Base-by-base conservation (phyloP, 1,140 invertebrate species). In the Drosophila willistoni region DNA sequence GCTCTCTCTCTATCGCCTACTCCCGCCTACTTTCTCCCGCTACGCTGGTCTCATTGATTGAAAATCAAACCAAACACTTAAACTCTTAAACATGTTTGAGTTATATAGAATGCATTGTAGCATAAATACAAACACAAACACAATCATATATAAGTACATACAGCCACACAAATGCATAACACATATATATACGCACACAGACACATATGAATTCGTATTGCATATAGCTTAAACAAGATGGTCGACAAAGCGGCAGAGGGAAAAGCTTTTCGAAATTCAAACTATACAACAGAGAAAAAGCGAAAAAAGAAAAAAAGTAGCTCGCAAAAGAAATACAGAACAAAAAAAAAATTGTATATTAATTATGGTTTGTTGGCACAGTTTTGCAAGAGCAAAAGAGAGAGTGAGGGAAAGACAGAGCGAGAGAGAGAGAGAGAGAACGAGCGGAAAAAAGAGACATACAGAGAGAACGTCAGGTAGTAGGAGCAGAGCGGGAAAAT, bases 281-380 rank as follows among this genome's bases (percentile, higher is more conserved):
- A 74, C 77, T 74, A 66, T 66, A 67, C 66, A 75, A 66, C 54
- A 71, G 66, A 83, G 64, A 73, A 71, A 68, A 64, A 62, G 71
- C 63, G 67, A 76, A 76, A 76, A 64, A 73, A 65, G 51, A 70
- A 71, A 64, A 68, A 73, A 70, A 77, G 68, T 41, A 64, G 79
- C 29, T 36, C 42, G 71, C 61, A 73, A 82, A 87, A 79, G 68
- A 67, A 75, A 69, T 64, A 74, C 71, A 71, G 71, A 83, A 78
- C 64, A 42, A 59, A 86, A 75, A 87, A 77, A 79, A 75, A 79
- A 86, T 86, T 86, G 84, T 84, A 86, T 86, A 86, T 86, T 86
- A 86, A 86, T 86, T 86, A 86, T 86, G 83, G 87, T 87, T 86
- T 87, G 82, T 84, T 89, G 84, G 83, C 83, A 86, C 84, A 86